Conservation (phyloP, 2,113 vertebrate species). For the Neotragus pygmaeus region DNA sequence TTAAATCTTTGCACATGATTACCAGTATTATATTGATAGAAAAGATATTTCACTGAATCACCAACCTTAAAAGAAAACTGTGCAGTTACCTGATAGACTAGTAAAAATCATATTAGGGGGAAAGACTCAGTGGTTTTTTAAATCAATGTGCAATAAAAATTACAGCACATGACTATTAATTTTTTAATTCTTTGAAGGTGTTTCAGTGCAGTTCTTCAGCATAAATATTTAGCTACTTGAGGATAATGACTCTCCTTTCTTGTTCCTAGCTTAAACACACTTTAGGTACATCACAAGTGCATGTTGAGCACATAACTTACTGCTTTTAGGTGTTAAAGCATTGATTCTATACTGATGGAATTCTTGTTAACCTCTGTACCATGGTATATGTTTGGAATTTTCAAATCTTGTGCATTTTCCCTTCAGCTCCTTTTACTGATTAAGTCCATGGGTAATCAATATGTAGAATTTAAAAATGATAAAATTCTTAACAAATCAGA, state of each 20-base stretch:
- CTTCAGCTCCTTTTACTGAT: background rate
- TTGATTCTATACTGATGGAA: background rate
- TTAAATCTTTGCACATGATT: background rate
- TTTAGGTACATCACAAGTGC: background rate
- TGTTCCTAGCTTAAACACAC: background rate
- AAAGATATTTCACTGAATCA: background rate
- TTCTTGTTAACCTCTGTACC: background rate
- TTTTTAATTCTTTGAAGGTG: background rate
- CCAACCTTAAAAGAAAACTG: background rate
- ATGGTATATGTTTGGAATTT: background rate
- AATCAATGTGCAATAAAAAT: background rate
- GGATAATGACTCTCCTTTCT: background rate
- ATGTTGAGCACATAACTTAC: background rate
- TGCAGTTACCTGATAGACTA: background rate
- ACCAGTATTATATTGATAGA: background rate
- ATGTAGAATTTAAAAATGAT: background rate
- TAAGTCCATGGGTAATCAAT: background rate
- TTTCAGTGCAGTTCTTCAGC: background rate
- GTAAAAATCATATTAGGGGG: background rate
- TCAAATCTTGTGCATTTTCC: background rate
- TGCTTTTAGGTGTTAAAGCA: background rate
- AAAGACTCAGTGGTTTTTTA: background rate
- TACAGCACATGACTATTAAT: background rate
- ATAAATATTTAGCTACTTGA: background rate
- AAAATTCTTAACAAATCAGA: background rate